Evolutionary conservation across 92 coral and sea anemone genomes (phyloP).

Genomic region (Umimayanthus chanpuru): DNA sequence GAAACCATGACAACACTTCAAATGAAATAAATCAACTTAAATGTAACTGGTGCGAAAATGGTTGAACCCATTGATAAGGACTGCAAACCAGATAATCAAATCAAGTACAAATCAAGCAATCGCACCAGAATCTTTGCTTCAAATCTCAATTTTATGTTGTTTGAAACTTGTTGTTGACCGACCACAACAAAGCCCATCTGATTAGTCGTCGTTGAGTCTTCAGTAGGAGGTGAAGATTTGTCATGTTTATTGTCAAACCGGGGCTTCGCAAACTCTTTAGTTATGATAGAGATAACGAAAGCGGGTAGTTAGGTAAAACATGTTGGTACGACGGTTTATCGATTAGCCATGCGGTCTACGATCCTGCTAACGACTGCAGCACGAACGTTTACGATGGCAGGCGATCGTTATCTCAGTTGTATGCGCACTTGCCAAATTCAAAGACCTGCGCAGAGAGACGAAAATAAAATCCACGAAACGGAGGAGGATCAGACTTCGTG

Average conservation of each 20-base stretch:
- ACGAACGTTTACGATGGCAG: conserved; percentile 19
- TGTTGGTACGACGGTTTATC: conserved; percentile 19
- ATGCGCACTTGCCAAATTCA: conserved; percentile 41
- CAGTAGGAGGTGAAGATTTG: neutral
- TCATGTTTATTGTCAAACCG: conserved; percentile 2
- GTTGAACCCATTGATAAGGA: conserved; percentile 23
- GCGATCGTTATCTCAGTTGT: conserved; percentile 32
- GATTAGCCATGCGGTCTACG: conserved; percentile 5
- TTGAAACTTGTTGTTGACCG: conserved; percentile 17
- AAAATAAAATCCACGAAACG: conserved; percentile 42
- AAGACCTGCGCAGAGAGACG: conserved; percentile 46
- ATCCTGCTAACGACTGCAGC: conserved; percentile 1
- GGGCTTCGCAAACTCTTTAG: neutral
- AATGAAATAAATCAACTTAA: conserved; percentile 18
- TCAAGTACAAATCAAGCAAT: conserved; percentile 10
- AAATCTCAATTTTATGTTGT: conserved; percentile 13
- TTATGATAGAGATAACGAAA: conserved; percentile 21
- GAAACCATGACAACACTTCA: conserved; percentile 33
- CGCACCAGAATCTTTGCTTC: conserved; percentile 6
- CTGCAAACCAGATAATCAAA: conserved; percentile 23
- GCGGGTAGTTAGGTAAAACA: neutral
- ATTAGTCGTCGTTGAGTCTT: neutral
- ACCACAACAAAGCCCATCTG: neutral
- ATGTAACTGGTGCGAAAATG: neutral
- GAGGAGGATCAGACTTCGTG: conserved; percentile 25